Base-by-base conservation (phyloP, 1,140 invertebrate genomes). In the Leptinotarsa texana region DNA sequence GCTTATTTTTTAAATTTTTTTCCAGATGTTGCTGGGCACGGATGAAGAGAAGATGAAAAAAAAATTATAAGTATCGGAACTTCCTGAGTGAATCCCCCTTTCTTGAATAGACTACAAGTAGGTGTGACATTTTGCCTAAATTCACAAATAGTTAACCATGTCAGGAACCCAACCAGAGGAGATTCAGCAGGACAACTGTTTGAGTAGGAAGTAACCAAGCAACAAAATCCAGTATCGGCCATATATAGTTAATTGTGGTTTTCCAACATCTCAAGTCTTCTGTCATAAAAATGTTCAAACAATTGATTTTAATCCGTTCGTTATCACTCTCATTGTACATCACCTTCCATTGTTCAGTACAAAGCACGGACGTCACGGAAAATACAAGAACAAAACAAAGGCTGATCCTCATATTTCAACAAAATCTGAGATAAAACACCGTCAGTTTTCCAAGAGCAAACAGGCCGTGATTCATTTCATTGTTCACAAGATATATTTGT, bases 401-500 rank as follows among this genome's bases (percentile, higher is more conserved):
- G 15, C 27, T 27, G 17, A 67, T 18, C 21, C 65, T 42, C 65
- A 67, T 67, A 67, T 33, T 67, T 67, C 65, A 67, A 67, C 65
- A 27, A 27, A 67, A 67, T 67, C 24, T 67, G 51, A 57, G 65
- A 67, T 67, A 67, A 67, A 67, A 27, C 65, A 67, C 42, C 22
- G 27, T 67, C 65, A 67, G 65, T 73, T 73, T 73, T 73, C 33
- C 63, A 27, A 42, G 71, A 62, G 71, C 51, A 73, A 73, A 73
- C 63, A 73, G 22, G 57, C 21, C 70, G 17, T 73, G 71, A 73
- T 73, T 73, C 71, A 73, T 73, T 73, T 63, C 71, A 73, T 73
- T 73, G 71, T 73, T 73, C 71, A 13, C 57, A 47, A 65, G 63
- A 65, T 69, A 69, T 73, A 73, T 73, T 73, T 73, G 71, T 73